Evolutionary conservation across 2,113 vertebrate genomes (phyloP), one percentile per base, ranked within the genome.

Genomic region (Myrmecobius fasciatus): DNA sequence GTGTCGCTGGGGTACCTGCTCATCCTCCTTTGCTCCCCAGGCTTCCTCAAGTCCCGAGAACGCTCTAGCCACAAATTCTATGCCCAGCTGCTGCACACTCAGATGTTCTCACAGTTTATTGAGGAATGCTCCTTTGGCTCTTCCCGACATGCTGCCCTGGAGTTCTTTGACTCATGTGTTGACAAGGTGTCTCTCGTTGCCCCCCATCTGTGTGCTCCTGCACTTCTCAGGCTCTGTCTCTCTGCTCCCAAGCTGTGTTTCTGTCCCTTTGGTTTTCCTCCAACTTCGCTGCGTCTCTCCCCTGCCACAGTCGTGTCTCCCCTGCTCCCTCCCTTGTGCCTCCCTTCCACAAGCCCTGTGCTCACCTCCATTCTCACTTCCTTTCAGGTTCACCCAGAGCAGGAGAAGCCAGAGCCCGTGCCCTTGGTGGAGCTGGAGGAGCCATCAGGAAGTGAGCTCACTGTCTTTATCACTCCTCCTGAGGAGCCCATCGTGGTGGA

Each of bases 61-160:
- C 99, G 99, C 0, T 98, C 99, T 0, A 99, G 99, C 98, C 99
- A 99, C 98, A 99, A 99, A 92, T 98, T 99, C 51, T 99, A 99
- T 96, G 89, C 26, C 0, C 99, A 99, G 98, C 98, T 99, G 98
- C 98, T 99, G 17, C 98, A 96, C 97, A 99, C 99, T 0, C 99
- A 99, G 98, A 99, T 99, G 99, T 99, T 99, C 98, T 99, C 99
- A 0, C 99, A 99, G 99, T 99, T 99, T 97, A 99, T 99, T 0
- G 99, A 99, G 98, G 99, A 99, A 17, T 99, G 99, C 75, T 99
- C 99, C 17, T 99, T 99, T 0, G 99, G 99, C 98, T 99, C 99
- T 8, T 99, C 99, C 96, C 98, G 99, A 0, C 99, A 99, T 1
- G 98, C 99, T 93, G 99, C 99, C 98, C 98, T 99, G 0, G 99